These are phyloP conservation scores for Yponomeuta evonymella DNA, from an alignment of 2,888 invertebrate species.

Conservation along the genomic window DNA sequence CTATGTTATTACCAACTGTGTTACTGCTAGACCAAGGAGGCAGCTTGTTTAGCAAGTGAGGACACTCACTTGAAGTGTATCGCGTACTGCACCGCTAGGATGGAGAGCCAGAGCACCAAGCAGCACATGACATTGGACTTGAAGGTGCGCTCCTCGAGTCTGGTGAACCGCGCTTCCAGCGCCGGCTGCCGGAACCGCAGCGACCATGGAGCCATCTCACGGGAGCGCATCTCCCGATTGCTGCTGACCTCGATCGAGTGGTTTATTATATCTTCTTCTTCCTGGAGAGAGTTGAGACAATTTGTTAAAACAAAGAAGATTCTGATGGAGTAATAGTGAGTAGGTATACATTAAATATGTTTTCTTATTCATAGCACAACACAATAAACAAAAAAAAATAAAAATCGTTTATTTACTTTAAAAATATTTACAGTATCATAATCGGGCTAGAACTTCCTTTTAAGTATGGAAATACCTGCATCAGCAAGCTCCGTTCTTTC, in stretches of 20 bases:
- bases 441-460: too few species aligned
- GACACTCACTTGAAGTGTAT: conserved; percentile 81
- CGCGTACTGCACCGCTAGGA: conserved; percentile 85
- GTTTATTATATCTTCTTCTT: conserved; percentile 88
- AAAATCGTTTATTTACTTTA: too few species aligned
- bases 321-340: not conserved
- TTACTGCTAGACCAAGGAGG: too few species aligned
- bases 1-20: too few species aligned
- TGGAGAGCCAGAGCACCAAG: conserved; percentile 92
- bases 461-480: too few species aligned
- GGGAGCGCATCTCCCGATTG: conserved; percentile 89
- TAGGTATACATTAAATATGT: too few species aligned
- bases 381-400: too few species aligned
- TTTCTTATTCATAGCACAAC: too few species aligned
- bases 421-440: too few species aligned
- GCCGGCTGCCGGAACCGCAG: conserved; percentile 88
- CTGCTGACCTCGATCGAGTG: conserved; percentile 92
- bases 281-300: conserved; percentile 22
- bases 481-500: too few species aligned
- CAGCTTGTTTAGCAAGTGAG: too few species aligned
- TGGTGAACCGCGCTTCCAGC: conserved; percentile 90
- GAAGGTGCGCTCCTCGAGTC: conserved; percentile 93
- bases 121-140: conserved; percentile 96
- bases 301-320: not conserved
- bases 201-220: conserved; percentile 91